These are phyloP conservation scores for Passer domesticus DNA, from an alignment of 2,113 vertebrate species.

Conservation along the genomic window DNA sequence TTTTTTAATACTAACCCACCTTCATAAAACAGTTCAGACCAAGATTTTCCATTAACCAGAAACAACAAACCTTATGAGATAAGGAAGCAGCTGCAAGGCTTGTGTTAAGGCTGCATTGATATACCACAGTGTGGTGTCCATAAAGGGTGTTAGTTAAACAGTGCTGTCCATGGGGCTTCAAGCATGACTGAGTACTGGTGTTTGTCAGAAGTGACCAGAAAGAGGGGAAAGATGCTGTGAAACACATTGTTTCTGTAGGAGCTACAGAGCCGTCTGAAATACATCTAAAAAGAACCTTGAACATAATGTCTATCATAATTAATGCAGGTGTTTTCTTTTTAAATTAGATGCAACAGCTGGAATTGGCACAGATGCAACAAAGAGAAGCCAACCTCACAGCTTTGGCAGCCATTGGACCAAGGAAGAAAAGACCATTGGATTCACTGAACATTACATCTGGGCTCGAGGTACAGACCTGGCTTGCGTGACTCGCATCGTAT, in stretches of 20 bases:
- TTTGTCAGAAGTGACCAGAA: neutral
- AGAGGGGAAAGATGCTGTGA: neutral
- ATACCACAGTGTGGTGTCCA: neutral
- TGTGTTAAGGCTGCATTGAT: fast-evolving
- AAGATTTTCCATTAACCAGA: neutral
- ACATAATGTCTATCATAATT: neutral
- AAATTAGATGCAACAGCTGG: conserved; percentile 87
- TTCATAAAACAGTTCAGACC: neutral
- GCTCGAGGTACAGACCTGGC: conserved; percentile 74
- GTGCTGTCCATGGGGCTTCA: neutral
- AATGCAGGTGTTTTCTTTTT: neutral
- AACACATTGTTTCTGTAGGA: neutral
- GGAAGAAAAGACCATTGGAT: conserved; percentile 87
- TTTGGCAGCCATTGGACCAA: conserved; percentile 92
- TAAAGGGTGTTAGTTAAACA: neutral
- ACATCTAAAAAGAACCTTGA: neutral
- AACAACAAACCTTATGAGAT: neutral
- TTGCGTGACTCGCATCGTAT: neutral
- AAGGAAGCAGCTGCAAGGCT: neutral
- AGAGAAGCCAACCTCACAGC: conserved; percentile 92
- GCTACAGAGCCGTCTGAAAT: neutral
- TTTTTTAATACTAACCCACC: neutral
- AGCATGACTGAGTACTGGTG: neutral
- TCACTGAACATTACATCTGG: conserved; percentile 47
- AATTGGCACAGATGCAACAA: conserved; percentile 88